Base-by-base conservation (phyloP, 2,113 vertebrate species). In the Cromileptes altivelis region DNA sequence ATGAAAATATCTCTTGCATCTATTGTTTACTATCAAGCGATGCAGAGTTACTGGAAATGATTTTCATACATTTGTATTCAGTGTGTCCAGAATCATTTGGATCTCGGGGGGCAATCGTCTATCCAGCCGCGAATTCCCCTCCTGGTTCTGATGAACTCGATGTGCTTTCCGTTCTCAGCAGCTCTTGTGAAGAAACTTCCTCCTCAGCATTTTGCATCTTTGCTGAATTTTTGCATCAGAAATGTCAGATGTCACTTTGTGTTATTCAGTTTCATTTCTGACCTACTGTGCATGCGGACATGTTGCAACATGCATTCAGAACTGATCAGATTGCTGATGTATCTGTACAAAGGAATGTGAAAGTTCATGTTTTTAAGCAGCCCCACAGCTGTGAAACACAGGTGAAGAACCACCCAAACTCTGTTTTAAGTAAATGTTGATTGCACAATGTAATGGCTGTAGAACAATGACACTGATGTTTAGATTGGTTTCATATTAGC, bases 141-240 rank as follows among this genome's bases (percentile, higher is more conserved):
- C 42, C 64, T 25, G 25, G 7, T 27, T 52, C 21, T 25, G 21
- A 37, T 15, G 17, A 11, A 61, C 42, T 27, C 7, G 0, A 13
- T 2, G 0, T 19, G 65, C 55, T 19, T 37, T 55, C 52, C 4
- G 19, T 33, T 37, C 10, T 23, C 37, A 53, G 57, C 18, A 1
- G 19, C 40, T 15, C 56, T 62, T 37, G 2, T 14, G 10, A 25
- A 47, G 23, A 64, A 42, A 60, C 53, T 67, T 50, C 61, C 70
- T 60, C 52, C 25, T 67, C 42, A 15, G 6, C 21, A 71, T 27
- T 71, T 53, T 74, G 49, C 55, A 68, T 27, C 42, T 49, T 67
- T 45, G 27, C 19, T 60, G 4, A 56, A 33, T 55, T 11, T 67
- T 68, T 67, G 42, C 55, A 71, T 52, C 33, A 69, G 18, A 81